Percentiles rank a stretch among this genome's conserved stretches.
phyloP scores from a whole-genome alignment of 1,140 invertebrate genomes.

The Lordiphosa collinella region DNA sequence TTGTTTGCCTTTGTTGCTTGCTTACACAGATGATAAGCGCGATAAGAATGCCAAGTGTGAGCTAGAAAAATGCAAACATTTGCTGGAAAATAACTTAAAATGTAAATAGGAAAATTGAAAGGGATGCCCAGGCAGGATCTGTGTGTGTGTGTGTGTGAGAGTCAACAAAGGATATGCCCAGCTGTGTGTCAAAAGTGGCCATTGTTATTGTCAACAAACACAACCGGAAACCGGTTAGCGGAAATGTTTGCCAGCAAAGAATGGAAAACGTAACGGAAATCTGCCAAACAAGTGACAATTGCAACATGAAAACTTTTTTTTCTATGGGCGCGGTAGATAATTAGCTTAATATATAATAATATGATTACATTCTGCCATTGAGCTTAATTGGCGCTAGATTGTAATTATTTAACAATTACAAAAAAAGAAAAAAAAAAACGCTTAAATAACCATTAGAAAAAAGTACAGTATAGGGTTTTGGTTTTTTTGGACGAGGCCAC shows the following conservation, averaged over 20 bases:
- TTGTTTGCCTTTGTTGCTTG: too few species aligned
- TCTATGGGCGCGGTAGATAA: background rate
- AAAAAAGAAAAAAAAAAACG: too few species aligned
- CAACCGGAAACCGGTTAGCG: slow-evolving; percentile 29
- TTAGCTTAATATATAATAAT: background rate
- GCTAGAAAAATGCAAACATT: slow-evolving; percentile 48
- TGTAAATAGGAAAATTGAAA: slow-evolving; percentile 57
- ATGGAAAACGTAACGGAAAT: slow-evolving; percentile 37
- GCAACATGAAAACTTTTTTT: background rate
- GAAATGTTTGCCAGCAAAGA: slow-evolving; percentile 1
- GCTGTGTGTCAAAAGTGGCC: slow-evolving; percentile 25
- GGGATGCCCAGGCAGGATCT: slow-evolving; percentile 8
- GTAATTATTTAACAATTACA: slow-evolving; percentile 37
- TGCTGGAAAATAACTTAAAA: slow-evolving; percentile 55
- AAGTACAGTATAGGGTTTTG: too few species aligned
- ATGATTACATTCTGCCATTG: too few species aligned
- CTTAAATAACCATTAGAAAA: too few species aligned
- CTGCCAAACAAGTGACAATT: slow-evolving; percentile 10
- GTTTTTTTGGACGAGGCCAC: too few species aligned
- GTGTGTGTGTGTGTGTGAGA: slow-evolving; percentile 1
- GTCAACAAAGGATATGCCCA: background rate
- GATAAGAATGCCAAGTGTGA: background rate
- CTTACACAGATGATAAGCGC: slow-evolving; percentile 8
- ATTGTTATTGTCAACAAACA: slow-evolving; percentile 25
- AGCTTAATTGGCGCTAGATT: too few species aligned